A percentile compares a stretch with the other conserved stretches of the same genome.
Conservation (phyloP, 2,888 invertebrate genomes). For the Carcina quercana region DNA sequence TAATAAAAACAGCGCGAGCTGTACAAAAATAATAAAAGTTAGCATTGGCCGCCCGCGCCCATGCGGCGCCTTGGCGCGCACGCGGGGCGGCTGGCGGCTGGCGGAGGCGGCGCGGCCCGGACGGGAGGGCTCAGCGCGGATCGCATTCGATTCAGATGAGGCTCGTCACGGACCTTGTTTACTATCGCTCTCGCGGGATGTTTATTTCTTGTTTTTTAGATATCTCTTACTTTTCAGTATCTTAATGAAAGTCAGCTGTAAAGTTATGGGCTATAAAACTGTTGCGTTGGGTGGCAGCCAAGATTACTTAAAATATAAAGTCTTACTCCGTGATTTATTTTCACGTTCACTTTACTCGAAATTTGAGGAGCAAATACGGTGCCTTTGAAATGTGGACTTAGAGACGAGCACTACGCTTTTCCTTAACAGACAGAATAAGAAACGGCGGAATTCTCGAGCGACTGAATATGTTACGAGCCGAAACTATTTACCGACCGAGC, state of each 20-base stretch:
- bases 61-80: constrained; percentile 45
- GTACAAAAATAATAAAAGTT: constrained; percentile 66
- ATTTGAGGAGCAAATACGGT: constrained; percentile 11
- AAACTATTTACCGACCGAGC: constrained; percentile 10
- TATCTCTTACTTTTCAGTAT: constrained; percentile 34
- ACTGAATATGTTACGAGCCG: constrained; percentile 12
- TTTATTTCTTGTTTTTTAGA: constrained; percentile 41
- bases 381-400: constrained; percentile 15
- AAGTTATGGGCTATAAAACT: constrained; percentile 6
- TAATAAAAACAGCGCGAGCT: constrained; percentile 52
- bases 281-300: constrained; percentile 1
- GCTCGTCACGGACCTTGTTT: constrained; percentile 44
- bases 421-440: constrained; percentile 17
- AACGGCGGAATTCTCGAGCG: constrained; percentile 13
- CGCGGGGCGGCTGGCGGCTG: constrained; percentile 19
- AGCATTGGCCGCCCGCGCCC: constrained; percentile 47
- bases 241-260: constrained; percentile 29
- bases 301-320: constrained; percentile 6
- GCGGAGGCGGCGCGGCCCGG: constrained; percentile 22
- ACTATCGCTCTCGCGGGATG: constrained; percentile 43
- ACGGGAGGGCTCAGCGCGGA: constrained; percentile 15
- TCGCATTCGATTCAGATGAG: constrained; percentile 1
- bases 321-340: constrained; percentile 9
- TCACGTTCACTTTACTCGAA: constrained; percentile 12
- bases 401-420: constrained; percentile 12